A percentile compares a stretch with the other conserved stretches of the same genome.
Conservation (phyloP, 2,888 invertebrate genomes). For the Pammene aurita region DNA sequence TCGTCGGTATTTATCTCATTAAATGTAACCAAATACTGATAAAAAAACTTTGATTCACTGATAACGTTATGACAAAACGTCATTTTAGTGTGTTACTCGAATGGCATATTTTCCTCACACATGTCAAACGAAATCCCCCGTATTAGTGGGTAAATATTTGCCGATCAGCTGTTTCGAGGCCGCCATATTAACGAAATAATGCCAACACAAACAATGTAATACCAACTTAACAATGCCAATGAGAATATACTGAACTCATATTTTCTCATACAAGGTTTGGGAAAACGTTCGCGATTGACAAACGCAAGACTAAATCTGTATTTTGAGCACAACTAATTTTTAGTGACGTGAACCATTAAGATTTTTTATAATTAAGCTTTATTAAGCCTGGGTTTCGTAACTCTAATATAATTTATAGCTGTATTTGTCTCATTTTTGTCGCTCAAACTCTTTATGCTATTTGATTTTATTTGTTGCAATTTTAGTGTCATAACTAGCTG, state of each 20-base stretch:
- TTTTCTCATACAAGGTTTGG: conserved; percentile 11
- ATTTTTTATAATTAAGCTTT: conserved; percentile 29
- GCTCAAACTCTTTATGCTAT: neutral
- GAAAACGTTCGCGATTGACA: neutral
- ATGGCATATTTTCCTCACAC: conserved; percentile 39
- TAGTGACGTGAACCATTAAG: conserved; percentile 31
- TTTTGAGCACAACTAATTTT: conserved; percentile 22
- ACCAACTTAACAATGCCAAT: conserved; percentile 45
- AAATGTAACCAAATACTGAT: conserved; percentile 7
- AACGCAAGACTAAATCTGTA: conserved; percentile 15
- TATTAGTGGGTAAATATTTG: conserved; percentile 42
- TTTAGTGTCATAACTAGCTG: too few species aligned
- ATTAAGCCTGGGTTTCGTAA: conserved; percentile 34
- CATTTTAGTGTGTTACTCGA: conserved; percentile 31
- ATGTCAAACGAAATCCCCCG: conserved; percentile 36
- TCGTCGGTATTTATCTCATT: neutral
- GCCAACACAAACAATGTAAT: conserved; percentile 52
- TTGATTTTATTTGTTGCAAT: conserved; percentile 9
- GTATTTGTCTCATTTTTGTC: conserved; percentile 17
- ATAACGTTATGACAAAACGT: conserved; percentile 40
- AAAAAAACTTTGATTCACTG: conserved; percentile 39
- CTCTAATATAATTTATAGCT: conserved; percentile 18
- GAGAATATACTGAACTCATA: conserved; percentile 27
- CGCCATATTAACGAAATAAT: conserved; percentile 54
- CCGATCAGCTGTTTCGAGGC: conserved; percentile 40